These are phyloP conservation scores for Chromoteleia sp. DNA, from an alignment of 2,888 invertebrate genomes.

Conservation along the genomic window DNA sequence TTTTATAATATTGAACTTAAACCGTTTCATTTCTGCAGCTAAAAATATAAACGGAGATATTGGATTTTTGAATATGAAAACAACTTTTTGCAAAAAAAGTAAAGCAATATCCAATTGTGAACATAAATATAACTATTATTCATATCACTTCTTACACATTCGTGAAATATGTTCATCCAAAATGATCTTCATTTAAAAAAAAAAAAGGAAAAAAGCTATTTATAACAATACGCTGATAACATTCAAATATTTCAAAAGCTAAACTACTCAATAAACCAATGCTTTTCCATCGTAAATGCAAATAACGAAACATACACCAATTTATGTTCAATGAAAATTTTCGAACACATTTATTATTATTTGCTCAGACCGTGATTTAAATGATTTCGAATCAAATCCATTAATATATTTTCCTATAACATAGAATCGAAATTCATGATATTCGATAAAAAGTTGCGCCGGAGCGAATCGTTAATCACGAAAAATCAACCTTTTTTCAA, in stretches of 20 bases:
- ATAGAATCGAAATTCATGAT: conserved; percentile 1
- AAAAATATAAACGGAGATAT: neutral
- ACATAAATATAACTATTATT: neutral
- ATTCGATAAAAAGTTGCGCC: conserved; percentile 15
- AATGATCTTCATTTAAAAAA: too few relatives aligned
- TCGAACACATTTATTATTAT: conserved; percentile 9
- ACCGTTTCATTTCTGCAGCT: neutral
- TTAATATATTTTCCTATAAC: neutral
- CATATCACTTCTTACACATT: conserved; percentile 3
- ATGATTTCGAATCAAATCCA: conserved; percentile 4
- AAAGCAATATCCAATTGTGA: neutral
- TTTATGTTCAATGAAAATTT: conserved; percentile 5
- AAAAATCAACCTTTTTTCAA: conserved; percentile 29
- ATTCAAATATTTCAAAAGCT: neutral
- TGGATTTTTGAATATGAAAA: conserved; percentile 6
- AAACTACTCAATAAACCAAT: neutral
- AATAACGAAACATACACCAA: neutral
- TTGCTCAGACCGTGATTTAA: neutral
- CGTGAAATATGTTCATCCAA: neutral
- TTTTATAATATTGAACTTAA: neutral
- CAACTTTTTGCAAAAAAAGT: neutral
- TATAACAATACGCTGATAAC: neutral
- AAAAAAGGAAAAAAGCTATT: too few relatives aligned
- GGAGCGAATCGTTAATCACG: conserved; percentile 7
- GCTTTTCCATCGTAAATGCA: too few relatives aligned